Base-by-base conservation (phyloP, 2,797 vertebrate species). In the Gallirallus australis region DNA sequence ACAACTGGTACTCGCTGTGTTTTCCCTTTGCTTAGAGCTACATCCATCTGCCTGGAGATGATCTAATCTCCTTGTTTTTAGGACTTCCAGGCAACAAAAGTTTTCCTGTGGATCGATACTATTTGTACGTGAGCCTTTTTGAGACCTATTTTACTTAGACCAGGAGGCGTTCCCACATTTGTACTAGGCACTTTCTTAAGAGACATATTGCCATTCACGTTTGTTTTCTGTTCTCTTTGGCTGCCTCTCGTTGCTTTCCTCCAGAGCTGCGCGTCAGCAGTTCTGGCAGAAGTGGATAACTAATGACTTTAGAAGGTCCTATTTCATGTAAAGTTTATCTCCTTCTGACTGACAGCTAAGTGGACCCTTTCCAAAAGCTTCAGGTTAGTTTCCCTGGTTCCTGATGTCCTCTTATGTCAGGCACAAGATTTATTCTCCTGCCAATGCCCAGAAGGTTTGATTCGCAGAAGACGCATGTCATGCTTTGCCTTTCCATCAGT, bases 211-310 rank as follows among this genome's bases (percentile, higher is more conserved):
- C 92, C 89, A 85, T 89, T 95, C 85, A 73, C 35, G 27, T 93
- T 85, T 88, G 70, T 95, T 96, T 94, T 96, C 92, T 93, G 94
- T 90, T 96, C 95, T 72, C 94, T 92, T 85, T 96, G 96, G 96
- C 96, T 70, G 82, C 82, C n/a, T 76, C 84, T 93, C n/a, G 3
- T 45, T 23, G 85, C 86, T 88, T 83, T 93, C 93, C 94, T 94
- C 92, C 90, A 86, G 94, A 84, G 82, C 84, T 48, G 78, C 14
- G 63, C 21, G 70, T 88, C 96, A 93, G 91, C 39, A 39, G 61
- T 79, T 93, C 95, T 96, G 95, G 92, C 92, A 94, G 72, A 56
- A 95, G 79, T 7, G 82, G 94, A 21, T 69, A 94, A 66, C 86
- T 86, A 77, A 91, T 64, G 90, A 48, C 89, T 94, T 81, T 48